Evolutionary conservation across 2,888 invertebrate species (phyloP).

Genomic region (Tetranychus piercei): DNA sequence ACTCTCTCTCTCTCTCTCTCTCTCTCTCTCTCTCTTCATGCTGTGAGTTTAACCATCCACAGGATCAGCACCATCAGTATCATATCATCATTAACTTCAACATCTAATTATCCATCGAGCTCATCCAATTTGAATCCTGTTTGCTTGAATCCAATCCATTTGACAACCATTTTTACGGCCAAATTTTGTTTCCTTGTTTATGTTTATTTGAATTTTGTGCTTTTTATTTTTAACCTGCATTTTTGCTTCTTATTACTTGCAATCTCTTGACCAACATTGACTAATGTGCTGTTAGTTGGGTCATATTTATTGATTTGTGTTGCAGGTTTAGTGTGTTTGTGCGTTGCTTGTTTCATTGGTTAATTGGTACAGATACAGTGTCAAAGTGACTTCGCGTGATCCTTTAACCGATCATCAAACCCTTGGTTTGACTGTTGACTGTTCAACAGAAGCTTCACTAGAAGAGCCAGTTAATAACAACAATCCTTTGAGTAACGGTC

Average conservation of each 20-base stretch:
- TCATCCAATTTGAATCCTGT: not conserved
- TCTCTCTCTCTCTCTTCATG: not conserved
- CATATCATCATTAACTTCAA: not conserved
- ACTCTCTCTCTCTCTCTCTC: not conserved
- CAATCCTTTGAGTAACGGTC: not conserved
- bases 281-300: not conserved
- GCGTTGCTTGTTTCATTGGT: too few species aligned
- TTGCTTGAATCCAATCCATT: not conserved
- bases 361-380: too few species aligned
- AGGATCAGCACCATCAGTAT: too few species aligned
- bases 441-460: not conserved
- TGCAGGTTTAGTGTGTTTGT: too few species aligned
- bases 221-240: not conserved
- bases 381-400: not conserved
- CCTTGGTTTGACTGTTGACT: not conserved
- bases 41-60: not conserved
- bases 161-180: not conserved
- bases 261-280: not conserved
- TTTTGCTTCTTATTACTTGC: not conserved
- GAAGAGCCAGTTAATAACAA: not conserved
- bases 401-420: not conserved
- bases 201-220: not conserved
- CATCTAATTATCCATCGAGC: not conserved
- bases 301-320: too few species aligned
- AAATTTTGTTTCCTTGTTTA: too few species aligned